These are phyloP conservation scores for Serilophus lunatus DNA, from an alignment of 2,113 vertebrate genomes.

Conservation along the genomic window DNA sequence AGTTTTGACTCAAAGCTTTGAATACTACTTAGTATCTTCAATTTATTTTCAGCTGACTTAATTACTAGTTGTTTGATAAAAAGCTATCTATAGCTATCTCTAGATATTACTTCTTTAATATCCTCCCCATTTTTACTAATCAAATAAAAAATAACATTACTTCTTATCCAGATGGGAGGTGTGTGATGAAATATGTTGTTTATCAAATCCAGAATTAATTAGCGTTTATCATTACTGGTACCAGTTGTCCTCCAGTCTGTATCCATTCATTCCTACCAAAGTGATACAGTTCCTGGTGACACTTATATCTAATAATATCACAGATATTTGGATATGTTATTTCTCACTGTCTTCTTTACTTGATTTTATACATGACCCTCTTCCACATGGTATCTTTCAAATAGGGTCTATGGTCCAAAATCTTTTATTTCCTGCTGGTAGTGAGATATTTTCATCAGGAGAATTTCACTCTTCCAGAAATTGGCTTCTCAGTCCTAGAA, in stretches of 20 bases:
- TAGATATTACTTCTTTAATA: neutral
- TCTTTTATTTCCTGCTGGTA: neutral
- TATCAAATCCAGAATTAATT: neutral
- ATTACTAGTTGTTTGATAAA: neutral
- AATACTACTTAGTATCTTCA: neutral
- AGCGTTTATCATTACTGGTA: neutral
- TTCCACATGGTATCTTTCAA: neutral
- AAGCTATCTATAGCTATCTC: neutral
- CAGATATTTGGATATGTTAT: neutral
- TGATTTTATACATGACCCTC: neutral
- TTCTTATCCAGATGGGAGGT: neutral
- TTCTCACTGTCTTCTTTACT: constrained; percentile 16
- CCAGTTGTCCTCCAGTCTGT: neutral
- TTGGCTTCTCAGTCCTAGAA: neutral
- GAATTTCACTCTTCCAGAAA: neutral
- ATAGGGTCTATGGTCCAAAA: neutral
- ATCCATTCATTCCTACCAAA: neutral
- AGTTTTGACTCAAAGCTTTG: neutral
- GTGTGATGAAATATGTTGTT: constrained; percentile 23
- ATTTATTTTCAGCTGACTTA: neutral
- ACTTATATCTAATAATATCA: neutral
- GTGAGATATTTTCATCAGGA: neutral
- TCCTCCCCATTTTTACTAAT: neutral
- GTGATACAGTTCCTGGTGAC: neutral
- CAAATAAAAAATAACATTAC: constrained; percentile 4